Percentiles rank a stretch among this genome's conserved stretches.
These are phyloP conservation scores for Colaptes auratus DNA, from an alignment of 2,113 vertebrate genomes.

Conservation along the genomic window DNA sequence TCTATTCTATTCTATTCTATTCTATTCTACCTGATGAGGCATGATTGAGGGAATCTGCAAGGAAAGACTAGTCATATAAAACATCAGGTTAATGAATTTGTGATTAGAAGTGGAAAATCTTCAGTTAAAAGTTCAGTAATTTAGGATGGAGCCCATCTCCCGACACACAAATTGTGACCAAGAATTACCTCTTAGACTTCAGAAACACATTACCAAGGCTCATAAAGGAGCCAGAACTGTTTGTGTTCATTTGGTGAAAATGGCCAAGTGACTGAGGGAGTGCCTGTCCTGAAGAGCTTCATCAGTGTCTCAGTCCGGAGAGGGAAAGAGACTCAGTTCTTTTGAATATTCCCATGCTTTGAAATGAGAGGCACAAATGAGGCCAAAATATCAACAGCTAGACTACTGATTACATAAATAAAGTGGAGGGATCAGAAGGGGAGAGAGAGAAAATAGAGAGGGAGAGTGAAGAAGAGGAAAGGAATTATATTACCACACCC, in stretches of 20 bases:
- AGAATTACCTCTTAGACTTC: not conserved
- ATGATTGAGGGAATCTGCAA: not conserved
- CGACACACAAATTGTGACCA: not conserved
- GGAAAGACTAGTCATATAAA: not conserved
- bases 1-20: not conserved
- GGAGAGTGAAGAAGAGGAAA: too few relatives aligned
- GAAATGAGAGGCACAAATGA: too few relatives aligned
- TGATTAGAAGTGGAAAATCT: not conserved
- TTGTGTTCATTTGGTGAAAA: not conserved
- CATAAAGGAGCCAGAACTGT: not conserved
- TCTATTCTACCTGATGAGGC: not conserved
- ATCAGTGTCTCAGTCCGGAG: too few relatives aligned
- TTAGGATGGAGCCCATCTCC: not conserved
- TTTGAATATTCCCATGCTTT: too few relatives aligned
- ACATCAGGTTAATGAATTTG: not conserved
- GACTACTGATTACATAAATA: too few relatives aligned
- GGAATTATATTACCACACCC: too few relatives aligned
- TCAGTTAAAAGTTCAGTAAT: not conserved
- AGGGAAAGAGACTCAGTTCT: too few relatives aligned
- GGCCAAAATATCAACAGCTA: too few relatives aligned
- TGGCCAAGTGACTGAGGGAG: not conserved
- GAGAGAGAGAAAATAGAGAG: too few relatives aligned
- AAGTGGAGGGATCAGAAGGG: too few relatives aligned
- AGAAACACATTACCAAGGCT: not conserved
- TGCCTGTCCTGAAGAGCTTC: not conserved